Evolutionary conservation across 2,113 vertebrate species (phyloP), one percentile per base, ranked within the genome.

Genomic region (Smithornis capensis): DNA sequence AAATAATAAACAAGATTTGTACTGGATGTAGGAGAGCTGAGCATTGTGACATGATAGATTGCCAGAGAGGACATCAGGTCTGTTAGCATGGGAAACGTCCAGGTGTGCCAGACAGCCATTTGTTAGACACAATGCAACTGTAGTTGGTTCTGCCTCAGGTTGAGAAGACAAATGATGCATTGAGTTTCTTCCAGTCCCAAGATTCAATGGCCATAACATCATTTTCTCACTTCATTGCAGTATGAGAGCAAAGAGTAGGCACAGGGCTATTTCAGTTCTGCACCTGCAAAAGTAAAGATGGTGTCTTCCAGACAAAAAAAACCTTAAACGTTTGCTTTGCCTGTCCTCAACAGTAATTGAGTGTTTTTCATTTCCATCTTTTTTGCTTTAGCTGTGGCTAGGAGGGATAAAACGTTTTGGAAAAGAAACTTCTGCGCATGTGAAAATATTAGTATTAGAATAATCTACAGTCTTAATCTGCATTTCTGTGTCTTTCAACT

Each of bases 241-340:
- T 83, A 59, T 93, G 60, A 95, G 93, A 78, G 81, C 73, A 95
- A 95, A 92, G 31, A 82, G 52, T 53, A 81, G 14, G 24, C 56
- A 67, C 18, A 75, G 67, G 45, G 59, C 47, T 84, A 68, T 73
- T 64, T 74, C 90, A 93, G 50, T 64, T 35, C 19, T 89, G 21
- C 44, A 82, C 35, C 89, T 92, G 75, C 74, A 96, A 49, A 96
- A 94, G 94, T 94, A 73, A 92, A 60, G 14, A 47, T 1, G 0
- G 8, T 94, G n/a, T 96, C 73, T 96, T 96, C 81, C 83, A 94
- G 83, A 65, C 17, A 56, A 94, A 96, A 91, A 8, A 85, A 53
- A 7, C 52, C 62, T 84, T 79, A 93, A 84, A 63, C 9, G 9
- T 29, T 78, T 96, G 62, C 40, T 69, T 87, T 71, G 28, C 33